phyloP scores from a whole-genome alignment of 2,888 invertebrate species.

The Hypena proboscidalis region DNA sequence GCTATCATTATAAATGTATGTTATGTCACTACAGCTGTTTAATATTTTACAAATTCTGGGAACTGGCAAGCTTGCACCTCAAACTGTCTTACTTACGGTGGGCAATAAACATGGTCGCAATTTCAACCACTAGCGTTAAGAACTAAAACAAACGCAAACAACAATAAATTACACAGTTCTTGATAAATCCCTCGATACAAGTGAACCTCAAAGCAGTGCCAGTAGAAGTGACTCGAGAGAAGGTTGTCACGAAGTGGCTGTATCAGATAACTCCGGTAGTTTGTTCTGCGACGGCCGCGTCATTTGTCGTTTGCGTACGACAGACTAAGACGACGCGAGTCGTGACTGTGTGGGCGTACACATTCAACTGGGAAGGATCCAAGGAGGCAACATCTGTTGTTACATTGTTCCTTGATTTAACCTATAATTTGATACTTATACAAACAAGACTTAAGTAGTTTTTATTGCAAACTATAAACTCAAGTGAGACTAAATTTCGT shows the following conservation, averaged over 20 bases:
- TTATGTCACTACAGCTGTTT: too few species aligned
- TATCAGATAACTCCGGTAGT: conserved; percentile 82
- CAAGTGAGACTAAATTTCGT: too few species aligned
- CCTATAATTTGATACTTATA: too few species aligned
- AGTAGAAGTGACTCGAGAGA: conserved; percentile 57
- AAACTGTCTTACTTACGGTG: too few species aligned
- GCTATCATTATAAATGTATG: too few species aligned
- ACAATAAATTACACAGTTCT: conserved; percentile 11
- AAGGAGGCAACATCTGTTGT: conserved; percentile 26
- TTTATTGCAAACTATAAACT: too few species aligned
- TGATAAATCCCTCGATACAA: conserved; percentile 17
- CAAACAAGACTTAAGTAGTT: too few species aligned
- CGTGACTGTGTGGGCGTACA: conserved; percentile 75
- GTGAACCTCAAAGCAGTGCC: conserved; percentile 25
- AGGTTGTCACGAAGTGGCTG: conserved; percentile 75
- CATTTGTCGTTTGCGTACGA: conserved; percentile 72
- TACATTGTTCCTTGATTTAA: too few species aligned
- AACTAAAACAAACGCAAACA: conserved; percentile 9
- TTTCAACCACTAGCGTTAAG: too few species aligned
- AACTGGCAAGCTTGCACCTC: too few species aligned
- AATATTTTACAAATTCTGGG: too few species aligned
- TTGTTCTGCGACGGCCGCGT: conserved; percentile 72
- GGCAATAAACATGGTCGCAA: too few species aligned
- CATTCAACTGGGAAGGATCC: conserved; percentile 45
- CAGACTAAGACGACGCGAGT: conserved; percentile 44